Evolutionary conservation across 2,888 invertebrate species (phyloP).

Genomic region (Temnothorax ravouxi): DNA sequence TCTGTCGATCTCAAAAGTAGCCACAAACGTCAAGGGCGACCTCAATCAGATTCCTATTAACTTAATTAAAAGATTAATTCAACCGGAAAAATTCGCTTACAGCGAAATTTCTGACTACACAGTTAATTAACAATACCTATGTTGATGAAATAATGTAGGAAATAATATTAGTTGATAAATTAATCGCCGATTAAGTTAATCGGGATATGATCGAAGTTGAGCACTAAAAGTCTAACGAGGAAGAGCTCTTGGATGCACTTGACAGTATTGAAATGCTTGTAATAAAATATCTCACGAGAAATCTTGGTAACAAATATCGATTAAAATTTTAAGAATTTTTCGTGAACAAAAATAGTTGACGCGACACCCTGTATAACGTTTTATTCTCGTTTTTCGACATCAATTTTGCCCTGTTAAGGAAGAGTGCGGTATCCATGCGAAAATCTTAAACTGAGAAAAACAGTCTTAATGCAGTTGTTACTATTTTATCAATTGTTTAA

Average conservation of each 20-base stretch:
- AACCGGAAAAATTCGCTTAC: not conserved
- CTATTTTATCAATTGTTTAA: no score
- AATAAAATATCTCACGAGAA: conserved; percentile 18
- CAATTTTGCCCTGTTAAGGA: no score
- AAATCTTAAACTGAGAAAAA: no score
- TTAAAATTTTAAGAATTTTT: not conserved
- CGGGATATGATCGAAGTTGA: not conserved
- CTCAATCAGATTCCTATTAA: no score
- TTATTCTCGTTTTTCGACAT: not conserved
- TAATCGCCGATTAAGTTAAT: not conserved
- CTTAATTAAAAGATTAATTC: not conserved
- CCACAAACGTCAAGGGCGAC: not conserved
- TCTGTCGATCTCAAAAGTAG: not conserved
- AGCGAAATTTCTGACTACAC: not conserved
- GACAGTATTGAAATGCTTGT: not conserved
- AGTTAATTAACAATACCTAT: not conserved
- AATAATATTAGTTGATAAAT: not conserved
- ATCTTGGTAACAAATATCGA: not conserved
- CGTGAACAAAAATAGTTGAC: not conserved
- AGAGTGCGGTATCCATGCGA: no score
- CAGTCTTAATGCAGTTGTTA: no score
- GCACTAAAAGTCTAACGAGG: not conserved
- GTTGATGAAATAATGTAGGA: not conserved
- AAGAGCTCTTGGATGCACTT: not conserved
- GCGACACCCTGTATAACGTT: not conserved